Evolutionary conservation across 2,888 invertebrate genomes (phyloP).

Genomic region (Podotricha telesiphe): DNA sequence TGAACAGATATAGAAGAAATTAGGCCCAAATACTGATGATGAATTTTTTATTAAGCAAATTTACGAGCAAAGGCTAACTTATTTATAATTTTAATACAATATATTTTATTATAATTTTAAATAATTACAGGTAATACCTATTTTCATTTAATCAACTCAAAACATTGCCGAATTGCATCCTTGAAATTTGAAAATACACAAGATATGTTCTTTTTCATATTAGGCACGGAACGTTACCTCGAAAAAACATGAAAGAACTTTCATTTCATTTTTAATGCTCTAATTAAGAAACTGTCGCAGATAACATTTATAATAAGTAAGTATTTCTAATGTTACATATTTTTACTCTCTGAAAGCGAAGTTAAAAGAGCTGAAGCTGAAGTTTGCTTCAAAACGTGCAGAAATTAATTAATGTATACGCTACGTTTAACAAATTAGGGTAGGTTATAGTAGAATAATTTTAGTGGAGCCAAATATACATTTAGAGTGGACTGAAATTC

Average conservation of each 20-base stretch:
- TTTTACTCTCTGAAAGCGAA: constrained; percentile 26
- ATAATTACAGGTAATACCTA: not conserved
- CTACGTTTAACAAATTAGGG: constrained; percentile 33
- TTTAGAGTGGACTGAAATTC: constrained; percentile 17
- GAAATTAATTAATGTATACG: constrained; percentile 40
- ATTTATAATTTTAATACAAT: too few species aligned
- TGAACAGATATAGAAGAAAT: too few species aligned
- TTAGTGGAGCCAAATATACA: constrained; percentile 26
- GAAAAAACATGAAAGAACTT: constrained; percentile 2
- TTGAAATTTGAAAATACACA: not conserved
- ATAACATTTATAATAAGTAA: constrained; percentile 11
- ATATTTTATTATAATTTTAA: too few species aligned
- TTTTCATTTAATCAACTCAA: not conserved
- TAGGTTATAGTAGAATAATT: constrained; percentile 34
- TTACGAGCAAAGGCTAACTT: too few species aligned
- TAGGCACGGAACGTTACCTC: not conserved
- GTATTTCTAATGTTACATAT: constrained; percentile 21
- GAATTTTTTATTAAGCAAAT: too few species aligned
- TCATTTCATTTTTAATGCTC: constrained; percentile 11
- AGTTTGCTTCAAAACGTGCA: constrained; percentile 38
- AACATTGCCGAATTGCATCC: not conserved
- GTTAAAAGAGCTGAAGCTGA: constrained; percentile 32
- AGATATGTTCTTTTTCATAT: constrained; percentile 1
- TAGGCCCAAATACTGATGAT: too few species aligned
- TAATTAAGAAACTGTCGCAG: constrained; percentile 16